Evolutionary conservation across 92 coral and sea anemone species (phyloP).

Genomic region (Zoanthus sansibaricus): DNA sequence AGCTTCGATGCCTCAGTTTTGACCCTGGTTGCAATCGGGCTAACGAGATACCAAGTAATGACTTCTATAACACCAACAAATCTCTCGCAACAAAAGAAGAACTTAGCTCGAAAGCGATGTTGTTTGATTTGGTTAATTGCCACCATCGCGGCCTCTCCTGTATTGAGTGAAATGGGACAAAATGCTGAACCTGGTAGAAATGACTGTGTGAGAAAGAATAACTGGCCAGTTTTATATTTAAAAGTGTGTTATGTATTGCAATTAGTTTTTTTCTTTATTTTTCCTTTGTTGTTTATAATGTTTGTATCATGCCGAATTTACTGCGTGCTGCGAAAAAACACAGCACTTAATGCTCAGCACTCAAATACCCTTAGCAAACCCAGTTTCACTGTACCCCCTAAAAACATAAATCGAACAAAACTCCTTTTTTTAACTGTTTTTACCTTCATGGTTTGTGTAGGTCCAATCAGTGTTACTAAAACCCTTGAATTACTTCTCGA

Average conservation of each 20-base stretch:
- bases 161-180: neutral
- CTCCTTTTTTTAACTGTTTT: too few relatives aligned
- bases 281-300: conserved; percentile 2
- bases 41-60: too few relatives aligned
- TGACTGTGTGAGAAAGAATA: neutral
- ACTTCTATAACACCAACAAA: neutral
- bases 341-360: neutral
- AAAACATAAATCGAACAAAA: too few relatives aligned
- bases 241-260: neutral
- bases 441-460: too few relatives aligned
- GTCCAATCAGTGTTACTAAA: too few relatives aligned
- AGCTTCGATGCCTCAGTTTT: neutral
- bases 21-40: too few relatives aligned
- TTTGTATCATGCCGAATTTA: too few relatives aligned
- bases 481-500: too few relatives aligned
- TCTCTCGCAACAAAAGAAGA: neutral
- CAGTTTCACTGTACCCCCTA: neutral
- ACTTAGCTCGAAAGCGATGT: neutral
- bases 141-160: neutral
- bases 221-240: neutral
- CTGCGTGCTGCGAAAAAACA: too few relatives aligned
- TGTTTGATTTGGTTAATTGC: conserved; percentile 15
- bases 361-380: neutral
- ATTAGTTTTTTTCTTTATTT: neutral
- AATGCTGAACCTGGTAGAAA: neutral